Conservation (phyloP, 92 coral and sea anemone genomes). For the Paramuricea clavata region DNA sequence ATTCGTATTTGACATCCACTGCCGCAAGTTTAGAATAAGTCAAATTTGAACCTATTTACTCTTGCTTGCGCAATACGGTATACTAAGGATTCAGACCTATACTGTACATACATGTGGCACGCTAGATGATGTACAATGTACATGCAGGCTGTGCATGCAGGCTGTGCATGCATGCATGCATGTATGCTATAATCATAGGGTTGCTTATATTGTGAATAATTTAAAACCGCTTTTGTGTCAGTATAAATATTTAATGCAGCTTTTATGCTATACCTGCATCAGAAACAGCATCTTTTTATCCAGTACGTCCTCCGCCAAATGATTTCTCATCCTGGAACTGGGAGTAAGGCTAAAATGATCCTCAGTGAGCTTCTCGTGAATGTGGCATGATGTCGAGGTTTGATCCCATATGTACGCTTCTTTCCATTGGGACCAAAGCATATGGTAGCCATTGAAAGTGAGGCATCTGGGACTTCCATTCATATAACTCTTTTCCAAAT, state of each 20-base stretch:
- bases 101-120: too few species aligned
- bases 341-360: slow-evolving; percentile 68
- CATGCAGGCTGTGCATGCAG: background rate
- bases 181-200: too few species aligned
- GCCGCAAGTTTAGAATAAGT: too few species aligned
- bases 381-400: slow-evolving; percentile 28
- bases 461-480: slow-evolving; percentile 55
- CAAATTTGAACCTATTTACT: too few species aligned
- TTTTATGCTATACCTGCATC: slow-evolving; percentile 38
- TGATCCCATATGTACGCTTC: slow-evolving; percentile 72
- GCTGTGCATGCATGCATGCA: too few species aligned
- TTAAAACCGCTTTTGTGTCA: too few species aligned
- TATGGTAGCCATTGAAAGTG: slow-evolving; percentile 47
- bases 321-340: slow-evolving; percentile 64
- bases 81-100: too few species aligned
- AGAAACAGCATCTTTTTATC: slow-evolving; percentile 62
- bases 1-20: too few species aligned
- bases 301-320: slow-evolving; percentile 71
- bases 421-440: slow-evolving; percentile 61
- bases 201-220: background rate
- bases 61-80: too few species aligned
- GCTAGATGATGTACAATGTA: too few species aligned
- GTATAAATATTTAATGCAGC: too few species aligned
- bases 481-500: slow-evolving; percentile 54
- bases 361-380: slow-evolving; percentile 67